Conservation (phyloP, 1,140 invertebrate genomes). For the Nephila pilipes region DNA sequence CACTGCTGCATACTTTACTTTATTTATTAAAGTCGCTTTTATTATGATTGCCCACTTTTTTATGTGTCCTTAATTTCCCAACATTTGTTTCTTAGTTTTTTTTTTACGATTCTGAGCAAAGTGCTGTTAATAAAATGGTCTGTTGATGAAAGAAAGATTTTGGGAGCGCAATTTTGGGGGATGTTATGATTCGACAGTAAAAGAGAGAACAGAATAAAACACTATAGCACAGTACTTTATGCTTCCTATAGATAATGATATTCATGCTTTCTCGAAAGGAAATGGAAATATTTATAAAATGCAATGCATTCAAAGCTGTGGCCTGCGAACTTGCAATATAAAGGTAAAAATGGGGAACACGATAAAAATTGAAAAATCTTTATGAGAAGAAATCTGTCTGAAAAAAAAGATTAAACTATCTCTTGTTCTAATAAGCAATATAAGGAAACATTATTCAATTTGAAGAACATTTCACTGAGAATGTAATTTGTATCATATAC, state of each 20-base stretch:
- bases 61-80: not conserved
- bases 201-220: not conserved
- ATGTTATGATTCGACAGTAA: not conserved
- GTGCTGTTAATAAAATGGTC: not conserved
- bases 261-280: not conserved
- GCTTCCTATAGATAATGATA: not conserved
- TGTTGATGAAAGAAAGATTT: slow-evolving; percentile 23
- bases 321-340: too few relatives aligned
- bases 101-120: not conserved
- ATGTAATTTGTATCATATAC: too few relatives aligned
- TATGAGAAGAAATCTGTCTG: too few relatives aligned
- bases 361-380: too few relatives aligned
- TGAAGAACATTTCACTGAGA: too few relatives aligned
- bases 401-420: too few relatives aligned
- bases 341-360: too few relatives aligned
- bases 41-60: not conserved
- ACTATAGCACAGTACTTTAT: not conserved
- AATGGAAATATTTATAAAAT: not conserved
- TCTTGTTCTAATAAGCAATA: too few relatives aligned
- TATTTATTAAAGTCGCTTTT: not conserved
- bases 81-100: not conserved
- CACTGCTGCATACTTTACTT: not conserved
- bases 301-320: too few relatives aligned
- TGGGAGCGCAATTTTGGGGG: not conserved
- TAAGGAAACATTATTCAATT: too few relatives aligned